A percentile compares a stretch with the other conserved stretches of the same genome.
Evolutionary conservation across 2,888 invertebrate species (phyloP).

Genomic region (Drosophila rubida): DNA sequence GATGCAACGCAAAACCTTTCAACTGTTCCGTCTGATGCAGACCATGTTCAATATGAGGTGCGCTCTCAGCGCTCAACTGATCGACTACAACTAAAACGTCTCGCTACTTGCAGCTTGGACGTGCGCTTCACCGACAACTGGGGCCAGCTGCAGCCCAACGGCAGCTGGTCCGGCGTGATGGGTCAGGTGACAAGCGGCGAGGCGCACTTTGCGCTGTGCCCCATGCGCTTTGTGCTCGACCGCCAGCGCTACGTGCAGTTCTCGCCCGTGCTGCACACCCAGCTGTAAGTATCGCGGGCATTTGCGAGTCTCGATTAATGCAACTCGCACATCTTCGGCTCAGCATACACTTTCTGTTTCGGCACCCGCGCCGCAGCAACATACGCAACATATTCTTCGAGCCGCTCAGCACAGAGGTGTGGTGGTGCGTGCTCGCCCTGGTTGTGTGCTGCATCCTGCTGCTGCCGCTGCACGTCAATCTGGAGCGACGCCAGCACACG

Average conservation of each 20-base stretch:
- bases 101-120: conserved; percentile 57
- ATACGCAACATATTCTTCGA: conserved; percentile 83
- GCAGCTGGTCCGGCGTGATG: conserved; percentile 78
- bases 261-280: conserved; percentile 71
- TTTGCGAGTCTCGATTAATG: neutral
- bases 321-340: neutral
- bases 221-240: conserved; percentile 71
- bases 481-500: conserved; percentile 55
- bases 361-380: conserved; percentile 79
- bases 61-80: neutral
- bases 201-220: conserved; percentile 70
- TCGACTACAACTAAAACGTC: neutral
- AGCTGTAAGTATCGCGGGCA: conserved; percentile 68
- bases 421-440: conserved; percentile 78
- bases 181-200: conserved; percentile 61
- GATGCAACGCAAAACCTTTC: conserved; percentile 82
- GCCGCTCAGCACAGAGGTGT: conserved; percentile 76
- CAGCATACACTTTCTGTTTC: conserved; percentile 81
- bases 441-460: conserved; percentile 61
- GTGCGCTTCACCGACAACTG: conserved; percentile 62
- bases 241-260: conserved; percentile 63
- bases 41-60: conserved; percentile 77
- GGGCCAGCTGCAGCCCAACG: conserved; percentile 69
- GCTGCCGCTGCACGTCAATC: conserved; percentile 68
- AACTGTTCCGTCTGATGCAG: conserved; percentile 67